These are phyloP conservation scores for Neosilurus mollespiculum DNA, from an alignment of 2,797 vertebrate species.

Conservation along the genomic window DNA sequence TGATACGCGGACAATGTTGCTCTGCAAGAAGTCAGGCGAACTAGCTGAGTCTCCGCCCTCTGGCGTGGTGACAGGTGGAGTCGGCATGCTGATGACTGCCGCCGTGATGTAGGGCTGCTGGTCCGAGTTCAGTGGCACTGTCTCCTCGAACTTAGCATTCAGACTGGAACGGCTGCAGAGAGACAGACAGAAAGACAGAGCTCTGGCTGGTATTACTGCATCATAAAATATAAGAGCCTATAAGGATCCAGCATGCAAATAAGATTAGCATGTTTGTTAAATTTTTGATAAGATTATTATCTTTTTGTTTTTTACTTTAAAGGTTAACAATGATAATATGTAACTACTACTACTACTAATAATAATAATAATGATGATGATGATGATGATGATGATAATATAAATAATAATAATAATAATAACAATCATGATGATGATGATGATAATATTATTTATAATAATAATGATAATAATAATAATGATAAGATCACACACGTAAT, in stretches of 20 bases:
- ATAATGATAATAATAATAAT: background rate
- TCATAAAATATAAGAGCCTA: constrained; percentile 2
- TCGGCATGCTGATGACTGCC: constrained; percentile 86
- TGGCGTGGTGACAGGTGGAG: constrained; percentile 79
- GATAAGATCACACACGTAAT: background rate
- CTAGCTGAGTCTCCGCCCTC: constrained; percentile 80
- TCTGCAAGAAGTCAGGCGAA: constrained; percentile 79
- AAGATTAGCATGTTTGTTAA: too few relatives aligned
- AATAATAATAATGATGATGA: too few relatives aligned
- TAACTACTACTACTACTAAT: too few relatives aligned
- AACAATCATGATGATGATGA: background rate
- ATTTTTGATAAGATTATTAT: background rate
- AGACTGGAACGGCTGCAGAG: constrained; percentile 85
- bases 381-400: too few relatives aligned
- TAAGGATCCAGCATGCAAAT: background rate
- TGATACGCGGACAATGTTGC: constrained; percentile 90
- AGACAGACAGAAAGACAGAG: constrained; percentile 15
- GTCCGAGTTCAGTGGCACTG: constrained; percentile 89
- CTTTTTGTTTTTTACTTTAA: too few relatives aligned
- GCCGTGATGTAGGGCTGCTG: constrained; percentile 85
- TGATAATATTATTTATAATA: background rate
- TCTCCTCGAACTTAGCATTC: constrained; percentile 91
- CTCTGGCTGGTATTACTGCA: background rate
- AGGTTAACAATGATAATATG: too few relatives aligned
- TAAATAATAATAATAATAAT: too few relatives aligned